A percentile compares a stretch with the other conserved stretches of the same genome.
phyloP scores from a whole-genome alignment of 2,113 vertebrate genomes.

The Chiloscyllium plagiosum region DNA sequence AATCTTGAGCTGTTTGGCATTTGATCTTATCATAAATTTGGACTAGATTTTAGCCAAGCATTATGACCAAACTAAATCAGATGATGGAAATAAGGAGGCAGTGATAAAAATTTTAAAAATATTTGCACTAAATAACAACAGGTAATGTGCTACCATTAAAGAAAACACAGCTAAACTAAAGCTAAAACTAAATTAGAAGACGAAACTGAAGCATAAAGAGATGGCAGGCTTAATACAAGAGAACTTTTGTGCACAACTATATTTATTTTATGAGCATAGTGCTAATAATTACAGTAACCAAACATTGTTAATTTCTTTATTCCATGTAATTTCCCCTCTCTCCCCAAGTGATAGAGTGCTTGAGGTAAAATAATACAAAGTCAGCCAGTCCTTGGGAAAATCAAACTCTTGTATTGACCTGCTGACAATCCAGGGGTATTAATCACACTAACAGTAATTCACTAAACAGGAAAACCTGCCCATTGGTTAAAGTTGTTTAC shows the following conservation, averaged over 20 bases:
- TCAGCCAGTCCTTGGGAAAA: neutral
- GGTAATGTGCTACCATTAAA: neutral
- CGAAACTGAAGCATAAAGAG: neutral
- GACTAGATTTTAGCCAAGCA: neutral
- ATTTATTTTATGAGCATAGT: neutral
- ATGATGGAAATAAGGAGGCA: neutral
- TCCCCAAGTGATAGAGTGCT: neutral
- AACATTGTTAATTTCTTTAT: neutral
- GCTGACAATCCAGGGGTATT: neutral
- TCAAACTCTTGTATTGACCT: neutral
- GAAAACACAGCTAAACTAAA: neutral
- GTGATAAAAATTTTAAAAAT: neutral
- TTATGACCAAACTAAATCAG: neutral
- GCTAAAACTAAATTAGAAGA: neutral
- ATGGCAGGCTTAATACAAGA: neutral
- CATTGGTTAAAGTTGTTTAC: neutral
- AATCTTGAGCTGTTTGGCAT: neutral
- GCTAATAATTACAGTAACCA: neutral
- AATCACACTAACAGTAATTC: neutral
- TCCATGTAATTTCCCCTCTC: neutral
- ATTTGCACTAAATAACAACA: neutral
- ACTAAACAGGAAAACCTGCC: neutral
- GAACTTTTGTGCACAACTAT: neutral
- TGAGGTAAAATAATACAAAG: neutral
- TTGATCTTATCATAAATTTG: neutral